Conservation (phyloP, 2,888 invertebrate genomes). For the Kryphioiulus occultus region DNA sequence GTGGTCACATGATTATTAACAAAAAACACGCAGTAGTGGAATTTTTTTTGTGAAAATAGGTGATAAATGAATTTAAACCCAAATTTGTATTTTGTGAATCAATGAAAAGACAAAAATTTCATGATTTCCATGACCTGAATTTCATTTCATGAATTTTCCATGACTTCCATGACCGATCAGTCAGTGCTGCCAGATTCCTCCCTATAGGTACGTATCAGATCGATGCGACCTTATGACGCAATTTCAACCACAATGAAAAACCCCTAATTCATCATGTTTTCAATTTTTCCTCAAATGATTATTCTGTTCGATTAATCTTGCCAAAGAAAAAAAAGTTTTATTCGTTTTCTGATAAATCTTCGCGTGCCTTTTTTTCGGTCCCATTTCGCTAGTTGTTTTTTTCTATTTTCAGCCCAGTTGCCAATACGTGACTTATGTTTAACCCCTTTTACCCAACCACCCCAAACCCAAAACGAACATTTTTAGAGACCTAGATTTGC, state of each 20-base stretch:
- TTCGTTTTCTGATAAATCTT: slow-evolving; percentile 1
- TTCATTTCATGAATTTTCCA: no score
- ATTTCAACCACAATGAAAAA: neutral
- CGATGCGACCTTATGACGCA: neutral
- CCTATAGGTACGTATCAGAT: no score
- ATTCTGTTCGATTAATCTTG: neutral
- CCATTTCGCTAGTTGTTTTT: neutral
- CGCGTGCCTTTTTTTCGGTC: neutral
- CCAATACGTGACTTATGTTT: neutral
- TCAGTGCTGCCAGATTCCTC: no score
- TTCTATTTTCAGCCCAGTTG: neutral
- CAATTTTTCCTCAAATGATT: slow-evolving; percentile 11
- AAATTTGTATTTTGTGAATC: no score
- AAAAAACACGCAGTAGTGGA: no score
- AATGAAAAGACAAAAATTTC: no score
- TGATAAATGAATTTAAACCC: no score
- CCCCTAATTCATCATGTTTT: neutral
- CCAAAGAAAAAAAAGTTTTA: neutral
- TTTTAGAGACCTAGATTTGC: neutral
- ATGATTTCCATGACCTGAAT: no score
- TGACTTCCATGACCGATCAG: no score
- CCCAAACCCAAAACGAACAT: neutral
- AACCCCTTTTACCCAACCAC: neutral
- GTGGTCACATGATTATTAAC: no score
- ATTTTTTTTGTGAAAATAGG: no score